A percentile compares a stretch with the other conserved stretches of the same genome.
Conservation (phyloP, 1,140 invertebrate genomes). For the Aricia agestis region DNA sequence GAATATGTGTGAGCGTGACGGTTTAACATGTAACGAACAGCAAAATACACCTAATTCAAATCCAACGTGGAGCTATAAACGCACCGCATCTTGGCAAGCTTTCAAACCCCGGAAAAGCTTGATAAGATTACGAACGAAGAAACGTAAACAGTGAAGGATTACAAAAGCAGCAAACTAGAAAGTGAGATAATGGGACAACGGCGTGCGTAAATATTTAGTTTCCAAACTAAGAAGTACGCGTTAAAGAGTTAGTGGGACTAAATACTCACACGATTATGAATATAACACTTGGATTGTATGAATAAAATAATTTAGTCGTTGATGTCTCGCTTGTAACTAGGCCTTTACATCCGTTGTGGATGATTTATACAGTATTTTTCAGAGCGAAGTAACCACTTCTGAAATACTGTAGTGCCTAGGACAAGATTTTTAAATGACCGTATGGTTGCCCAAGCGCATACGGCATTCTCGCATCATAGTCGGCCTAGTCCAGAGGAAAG, state of each 20-base stretch:
- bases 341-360: too few relatives aligned
- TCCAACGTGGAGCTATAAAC: not conserved
- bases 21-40: not conserved
- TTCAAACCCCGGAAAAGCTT: not conserved
- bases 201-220: not conserved
- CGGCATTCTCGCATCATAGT: too few relatives aligned
- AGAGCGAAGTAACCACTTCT: too few relatives aligned
- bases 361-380: too few relatives aligned
- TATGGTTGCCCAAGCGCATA: too few relatives aligned
- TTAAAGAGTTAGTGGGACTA: not conserved
- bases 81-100: constrained; percentile 4
- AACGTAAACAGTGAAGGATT: not conserved
- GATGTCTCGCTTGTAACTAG: not conserved
- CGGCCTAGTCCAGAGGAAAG: too few relatives aligned
- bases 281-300: not conserved
- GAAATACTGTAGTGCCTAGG: too few relatives aligned
- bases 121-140: constrained; percentile 6
- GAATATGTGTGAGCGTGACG: not conserved
- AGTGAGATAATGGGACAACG: not conserved
- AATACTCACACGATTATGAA: not conserved
- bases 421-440: too few relatives aligned
- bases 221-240: not conserved
- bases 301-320: not conserved
- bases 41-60: not conserved
- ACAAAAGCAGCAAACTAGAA: not conserved